Conservation (phyloP, 2,888 invertebrate species). For the Caenorhabditis plicata region DNA sequence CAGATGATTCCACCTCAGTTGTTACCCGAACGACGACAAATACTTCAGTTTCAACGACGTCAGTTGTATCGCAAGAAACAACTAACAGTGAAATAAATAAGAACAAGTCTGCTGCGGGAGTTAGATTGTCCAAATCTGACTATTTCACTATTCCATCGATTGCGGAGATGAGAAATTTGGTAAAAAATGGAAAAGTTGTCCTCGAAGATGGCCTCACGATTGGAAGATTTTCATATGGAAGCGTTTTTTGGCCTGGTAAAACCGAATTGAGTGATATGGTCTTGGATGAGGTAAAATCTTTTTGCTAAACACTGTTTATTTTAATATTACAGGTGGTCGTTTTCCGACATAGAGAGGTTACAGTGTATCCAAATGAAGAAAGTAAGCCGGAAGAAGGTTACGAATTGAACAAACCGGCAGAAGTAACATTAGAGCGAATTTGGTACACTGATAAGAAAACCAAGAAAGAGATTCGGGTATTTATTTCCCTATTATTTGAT, state of each 20-base stretch:
- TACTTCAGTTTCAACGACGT: slow-evolving; percentile 4
- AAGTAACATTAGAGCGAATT: slow-evolving; percentile 82
- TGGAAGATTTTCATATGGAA: slow-evolving; percentile 68
- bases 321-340: no score
- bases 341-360: slow-evolving; percentile 84
- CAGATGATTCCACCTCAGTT: slow-evolving; percentile 17
- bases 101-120: slow-evolving; percentile 73
- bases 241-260: slow-evolving; percentile 68
- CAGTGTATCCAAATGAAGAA: slow-evolving; percentile 87
- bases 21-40: neutral
- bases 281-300: slow-evolving; percentile 45
- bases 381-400: slow-evolving; percentile 84
- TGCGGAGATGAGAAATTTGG: slow-evolving; percentile 74
- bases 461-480: slow-evolving; percentile 77
- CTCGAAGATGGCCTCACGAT: slow-evolving; percentile 67
- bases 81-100: neutral
- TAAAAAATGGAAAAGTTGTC: slow-evolving; percentile 34
- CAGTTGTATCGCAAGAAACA: slow-evolving; percentile 9
- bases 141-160: slow-evolving; percentile 88
- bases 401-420: slow-evolving; percentile 78
- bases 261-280: slow-evolving; percentile 47
- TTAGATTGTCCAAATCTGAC: slow-evolving; percentile 78
- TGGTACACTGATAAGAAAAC: slow-evolving; percentile 88
- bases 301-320: no score
- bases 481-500: neutral